Evolutionary conservation across 2,888 invertebrate genomes (phyloP), one percentile per base, ranked within the genome.

Genomic region (Pasiphila rectangulata): DNA sequence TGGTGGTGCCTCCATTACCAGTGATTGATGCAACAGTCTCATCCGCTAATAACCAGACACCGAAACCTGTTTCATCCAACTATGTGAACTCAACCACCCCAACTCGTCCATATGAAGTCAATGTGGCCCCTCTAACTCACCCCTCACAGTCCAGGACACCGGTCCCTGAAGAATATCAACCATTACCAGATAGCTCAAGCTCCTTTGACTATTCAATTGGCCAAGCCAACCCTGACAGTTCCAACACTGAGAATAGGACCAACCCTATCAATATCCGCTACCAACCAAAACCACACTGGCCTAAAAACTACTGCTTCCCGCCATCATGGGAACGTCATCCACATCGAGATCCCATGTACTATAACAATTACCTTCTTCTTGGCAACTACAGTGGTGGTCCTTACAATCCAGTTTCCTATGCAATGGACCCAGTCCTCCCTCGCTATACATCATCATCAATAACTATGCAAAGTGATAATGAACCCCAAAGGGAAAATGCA

Each of bases 111-210:
- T 79, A 79, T 59, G 80, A 79, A 60, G 64, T 78, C 6, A 77
- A 78, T 56, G 57, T 81, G 36, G 66, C 72, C 9, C 70, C 80
- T 4, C 56, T 79, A 7, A 57, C 72, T 24, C 80, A 78, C 27
- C 81, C 82, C 32, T 66, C 69, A 10, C 69, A 78, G 12, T 70
- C 82, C n/a, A 82, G 69, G 53, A 87, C 88, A 7, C 88, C 88
- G 19, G 76, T 87, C 2, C 87, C 88, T 12, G 86, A 87, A 58
- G 87, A 88, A 57, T 88, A 88, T 50, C 88, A 86, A 56, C 88
- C 88, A 1, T 54, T 88, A 19, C 88, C 86, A 10, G 86, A 87
- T 48, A 88, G 83, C 57, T 84, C 85, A 3, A 84, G 83, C 56
- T 79, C 83, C 24, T 64, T 81, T 30, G 83, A 83, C 55, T 83